Conservation (phyloP, 1,140 invertebrate genomes). For the Carposina sasakii region DNA sequence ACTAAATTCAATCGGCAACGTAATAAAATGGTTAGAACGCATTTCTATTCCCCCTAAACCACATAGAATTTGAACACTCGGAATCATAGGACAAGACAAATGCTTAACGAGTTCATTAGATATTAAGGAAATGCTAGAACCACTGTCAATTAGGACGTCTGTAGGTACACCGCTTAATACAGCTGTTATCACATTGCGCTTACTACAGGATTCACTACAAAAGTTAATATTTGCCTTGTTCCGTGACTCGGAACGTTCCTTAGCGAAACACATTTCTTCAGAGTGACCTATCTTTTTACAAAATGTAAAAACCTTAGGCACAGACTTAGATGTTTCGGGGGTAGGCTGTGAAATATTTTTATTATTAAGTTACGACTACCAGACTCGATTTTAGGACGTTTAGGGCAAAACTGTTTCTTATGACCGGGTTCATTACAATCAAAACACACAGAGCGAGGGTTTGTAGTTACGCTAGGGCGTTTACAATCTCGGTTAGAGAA, state of each 20-base stretch:
- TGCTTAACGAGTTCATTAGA: not conserved
- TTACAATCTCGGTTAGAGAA: no score
- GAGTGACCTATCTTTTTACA: conserved; percentile 10
- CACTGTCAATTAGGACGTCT: conserved; percentile 11
- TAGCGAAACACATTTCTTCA: conserved; percentile 3
- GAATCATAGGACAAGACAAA: not conserved
- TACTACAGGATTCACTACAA: not conserved
- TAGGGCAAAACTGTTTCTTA: not conserved
- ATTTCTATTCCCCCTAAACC: conserved; percentile 1
- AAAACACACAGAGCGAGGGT: not conserved
- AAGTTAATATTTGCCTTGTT: conserved; percentile 7
- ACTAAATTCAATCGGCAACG: conserved; percentile 6
- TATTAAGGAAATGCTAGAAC: conserved; percentile 6
- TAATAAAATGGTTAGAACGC: not conserved
- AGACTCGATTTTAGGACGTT: not conserved
- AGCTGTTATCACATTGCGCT: not conserved
- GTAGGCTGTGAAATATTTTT: not conserved
- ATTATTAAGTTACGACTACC: not conserved
- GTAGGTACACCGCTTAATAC: conserved; percentile 3
- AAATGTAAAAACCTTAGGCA: not conserved
- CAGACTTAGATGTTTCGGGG: not conserved
- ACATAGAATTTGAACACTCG: not conserved
- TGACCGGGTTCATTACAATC: not conserved
- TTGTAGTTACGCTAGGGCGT: not conserved
- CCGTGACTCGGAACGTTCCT: conserved; percentile 7